Evolutionary conservation across 2,113 vertebrate species (phyloP), one percentile per base, ranked within the genome.

Genomic region (Pterocles orientalis): DNA sequence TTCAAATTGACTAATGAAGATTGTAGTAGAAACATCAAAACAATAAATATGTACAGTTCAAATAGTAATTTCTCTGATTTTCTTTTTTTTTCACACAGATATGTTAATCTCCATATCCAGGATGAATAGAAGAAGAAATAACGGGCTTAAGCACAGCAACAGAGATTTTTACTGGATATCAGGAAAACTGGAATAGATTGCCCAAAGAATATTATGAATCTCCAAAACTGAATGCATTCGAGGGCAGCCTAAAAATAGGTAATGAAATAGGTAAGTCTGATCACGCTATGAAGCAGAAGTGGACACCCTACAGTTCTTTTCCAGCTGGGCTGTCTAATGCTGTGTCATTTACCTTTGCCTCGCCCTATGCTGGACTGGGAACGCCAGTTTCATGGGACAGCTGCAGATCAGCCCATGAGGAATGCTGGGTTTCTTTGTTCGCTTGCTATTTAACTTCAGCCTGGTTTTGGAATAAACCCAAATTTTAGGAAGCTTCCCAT

Each of bases 401-500:
- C 34, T 82, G 56, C 61, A 82, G 19, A 75, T 71, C 43, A 82
- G 53, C 25, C 43, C 65, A 56, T 93, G 94, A 95, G 81, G 96
- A 94, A 89, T 43, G n/a, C 12, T 85, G 13, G 4, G 6, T 79
- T 89, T 91, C 77, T 90, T 89, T 92, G 41, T 89, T 61, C 75
- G 18, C 39, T 93, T 71, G 31, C 19, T 97, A 41, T 84, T 95
- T 89, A 82, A 87, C 45, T 84, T 88, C 68, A 77, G 54, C 8
- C 7, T 26, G 9, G 20, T 75, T 82, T 75, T 82, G 73, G 92
- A 91, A 82, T 56, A 85, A 91, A 76, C 4, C 57, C 82, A 93
- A 54, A 56, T 71, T 94, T 87, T 79, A 60, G 39, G 85, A 91
- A 88, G 51, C 18, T 96, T 96, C 90, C 70, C 94, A 95, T 53